Evolutionary conservation across 2,888 invertebrate species (phyloP).

Genomic region (Macroteleia sp.): DNA sequence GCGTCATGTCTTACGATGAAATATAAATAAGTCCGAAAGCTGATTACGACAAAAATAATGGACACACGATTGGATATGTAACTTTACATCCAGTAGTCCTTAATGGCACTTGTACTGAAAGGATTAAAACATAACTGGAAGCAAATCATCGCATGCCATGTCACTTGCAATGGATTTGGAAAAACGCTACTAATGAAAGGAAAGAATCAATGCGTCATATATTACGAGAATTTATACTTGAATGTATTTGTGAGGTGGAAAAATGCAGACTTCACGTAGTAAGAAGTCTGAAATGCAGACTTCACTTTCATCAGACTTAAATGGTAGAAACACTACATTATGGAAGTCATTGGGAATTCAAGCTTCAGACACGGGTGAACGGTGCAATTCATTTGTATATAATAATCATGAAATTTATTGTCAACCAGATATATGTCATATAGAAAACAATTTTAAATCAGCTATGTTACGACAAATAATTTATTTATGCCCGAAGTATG

Average conservation of each 20-base stretch:
- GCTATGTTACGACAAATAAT: constrained; percentile 19
- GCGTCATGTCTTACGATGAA: constrained; percentile 34
- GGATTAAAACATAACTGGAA: constrained; percentile 28
- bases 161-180: constrained; percentile 16
- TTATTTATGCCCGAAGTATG: constrained; percentile 7
- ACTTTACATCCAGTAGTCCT: background rate
- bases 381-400: no score
- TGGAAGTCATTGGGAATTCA: no score
- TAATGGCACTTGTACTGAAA: background rate
- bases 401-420: no score
- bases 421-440: no score
- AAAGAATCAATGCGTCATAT: constrained; percentile 2
- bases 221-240: constrained; percentile 14
- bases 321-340: no score
- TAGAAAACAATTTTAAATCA: no score
- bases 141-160: constrained; percentile 28
- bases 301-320: no score
- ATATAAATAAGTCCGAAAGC: constrained; percentile 19
- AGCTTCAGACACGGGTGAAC: no score
- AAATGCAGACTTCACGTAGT: no score
- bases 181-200: background rate
- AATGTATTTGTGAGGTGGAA: no score
- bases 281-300: no score
- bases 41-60: constrained; percentile 9
- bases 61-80: background rate